Percentiles rank a stretch among this genome's conserved stretches.
These are phyloP conservation scores for Tricholaema leucomelas DNA, from an alignment of 2,113 vertebrate species.

Conservation along the genomic window DNA sequence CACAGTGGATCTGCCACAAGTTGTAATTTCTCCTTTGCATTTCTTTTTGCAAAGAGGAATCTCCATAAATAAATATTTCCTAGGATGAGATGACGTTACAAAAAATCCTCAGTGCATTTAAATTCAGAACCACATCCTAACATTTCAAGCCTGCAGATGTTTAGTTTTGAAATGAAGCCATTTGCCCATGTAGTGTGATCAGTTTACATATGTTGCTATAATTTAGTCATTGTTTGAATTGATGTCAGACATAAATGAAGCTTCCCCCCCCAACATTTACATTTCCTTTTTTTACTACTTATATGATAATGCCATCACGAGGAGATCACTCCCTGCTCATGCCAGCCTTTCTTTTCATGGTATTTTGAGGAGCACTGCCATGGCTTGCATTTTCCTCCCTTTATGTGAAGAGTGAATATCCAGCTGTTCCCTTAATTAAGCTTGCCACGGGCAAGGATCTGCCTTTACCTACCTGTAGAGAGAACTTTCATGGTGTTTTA, in stretches of 20 bases:
- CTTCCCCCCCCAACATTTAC: neutral
- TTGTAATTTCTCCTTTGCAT: neutral
- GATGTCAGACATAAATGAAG: neutral
- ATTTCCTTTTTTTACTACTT: neutral
- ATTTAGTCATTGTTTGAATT: constrained; percentile 32
- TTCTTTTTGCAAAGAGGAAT: neutral
- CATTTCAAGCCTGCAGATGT: constrained; percentile 24
- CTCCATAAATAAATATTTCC: neutral
- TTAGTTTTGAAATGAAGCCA: constrained; percentile 19
- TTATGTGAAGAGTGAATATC: constrained; percentile 61
- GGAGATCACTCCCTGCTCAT: neutral
- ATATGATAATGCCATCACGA: neutral
- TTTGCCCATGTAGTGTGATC: neutral
- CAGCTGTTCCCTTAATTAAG: constrained; percentile 77
- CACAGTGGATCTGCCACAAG: neutral
- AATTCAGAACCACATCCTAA: constrained; percentile 2
- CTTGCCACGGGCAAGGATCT: constrained; percentile 71
- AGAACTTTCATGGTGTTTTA: constrained; percentile 70
- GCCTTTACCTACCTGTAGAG: constrained; percentile 72
- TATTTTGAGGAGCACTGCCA: constrained; percentile 39
- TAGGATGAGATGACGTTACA: neutral
- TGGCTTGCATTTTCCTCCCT: constrained; percentile 52
- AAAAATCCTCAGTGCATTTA: constrained; percentile 27
- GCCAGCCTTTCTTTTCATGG: neutral
- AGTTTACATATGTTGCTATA: constrained; percentile 4